Conservation (phyloP, 2,888 invertebrate genomes). For the Prenolepis imparis region DNA sequence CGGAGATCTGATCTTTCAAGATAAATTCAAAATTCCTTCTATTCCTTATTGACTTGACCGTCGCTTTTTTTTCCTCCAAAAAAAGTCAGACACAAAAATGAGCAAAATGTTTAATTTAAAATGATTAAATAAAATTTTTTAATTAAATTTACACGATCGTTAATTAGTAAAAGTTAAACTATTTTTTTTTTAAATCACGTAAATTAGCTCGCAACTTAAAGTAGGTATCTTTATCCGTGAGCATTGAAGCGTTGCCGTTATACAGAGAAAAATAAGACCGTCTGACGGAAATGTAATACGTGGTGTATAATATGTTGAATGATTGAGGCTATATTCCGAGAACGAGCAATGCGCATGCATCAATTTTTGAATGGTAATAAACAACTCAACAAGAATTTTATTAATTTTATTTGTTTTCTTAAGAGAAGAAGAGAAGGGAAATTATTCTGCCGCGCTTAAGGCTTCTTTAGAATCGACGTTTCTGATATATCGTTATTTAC, state of each 20-base stretch:
- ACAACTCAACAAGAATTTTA: not conserved
- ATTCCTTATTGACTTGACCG: not conserved
- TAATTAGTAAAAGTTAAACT: constrained; percentile 3
- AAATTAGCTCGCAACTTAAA: not conserved
- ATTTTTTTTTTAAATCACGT: not conserved
- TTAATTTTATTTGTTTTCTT: constrained; percentile 5
- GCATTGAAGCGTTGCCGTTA: constrained; percentile 5
- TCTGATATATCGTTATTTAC: constrained; percentile 19
- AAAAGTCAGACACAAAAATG: not conserved
- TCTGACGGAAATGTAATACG: not conserved
- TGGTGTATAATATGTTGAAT: constrained; percentile 2
- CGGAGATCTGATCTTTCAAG: not conserved
- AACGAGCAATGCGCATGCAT: not conserved
- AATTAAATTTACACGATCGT: not conserved
- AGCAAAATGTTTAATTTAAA: not conserved
- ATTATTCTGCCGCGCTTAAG: constrained; percentile 1
- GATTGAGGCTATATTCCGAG: not conserved
- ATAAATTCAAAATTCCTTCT: not conserved
- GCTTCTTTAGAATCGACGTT: constrained; percentile 3
- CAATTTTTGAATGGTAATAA: constrained; percentile 20
- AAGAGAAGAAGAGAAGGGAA: not conserved
- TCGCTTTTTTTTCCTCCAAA: not conserved
- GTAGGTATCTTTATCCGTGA: not conserved
- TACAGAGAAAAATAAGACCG: not conserved
- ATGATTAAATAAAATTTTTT: not conserved